Conservation (phyloP, 1,140 invertebrate genomes). For the Chelonus insularis region DNA sequence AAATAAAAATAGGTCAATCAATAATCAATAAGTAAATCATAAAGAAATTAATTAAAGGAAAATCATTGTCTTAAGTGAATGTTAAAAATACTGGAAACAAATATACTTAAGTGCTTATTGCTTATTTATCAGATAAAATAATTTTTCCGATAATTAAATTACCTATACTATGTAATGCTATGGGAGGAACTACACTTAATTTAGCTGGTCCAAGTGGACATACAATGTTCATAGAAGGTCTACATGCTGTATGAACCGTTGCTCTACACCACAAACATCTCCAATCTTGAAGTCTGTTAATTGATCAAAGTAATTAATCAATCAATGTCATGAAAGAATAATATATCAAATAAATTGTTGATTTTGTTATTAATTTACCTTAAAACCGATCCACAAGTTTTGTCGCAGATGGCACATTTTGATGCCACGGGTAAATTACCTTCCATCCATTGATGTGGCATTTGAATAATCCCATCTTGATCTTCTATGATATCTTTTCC, state of each 20-base stretch:
- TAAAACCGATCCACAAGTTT: slow-evolving; percentile 93
- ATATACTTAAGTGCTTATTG: no score
- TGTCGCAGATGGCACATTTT: slow-evolving; percentile 92
- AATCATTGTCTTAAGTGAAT: no score
- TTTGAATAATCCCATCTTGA: slow-evolving; percentile 87
- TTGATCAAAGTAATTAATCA: no score
- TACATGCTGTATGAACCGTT: slow-evolving; percentile 89
- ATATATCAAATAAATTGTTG: slow-evolving; percentile 9
- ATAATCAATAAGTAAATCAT: no score
- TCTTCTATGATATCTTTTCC: slow-evolving; percentile 94
- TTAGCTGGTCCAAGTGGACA: slow-evolving; percentile 86
- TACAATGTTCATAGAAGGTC: slow-evolving; percentile 70
- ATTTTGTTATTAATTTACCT: slow-evolving; percentile 60
- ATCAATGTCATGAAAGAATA: not conserved
- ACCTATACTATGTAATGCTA: slow-evolving; percentile 86
- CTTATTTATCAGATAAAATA: no score
- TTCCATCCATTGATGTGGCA: slow-evolving; percentile 98
- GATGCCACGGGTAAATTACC: slow-evolving; percentile 94
- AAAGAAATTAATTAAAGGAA: no score
- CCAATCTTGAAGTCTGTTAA: slow-evolving; percentile 88
- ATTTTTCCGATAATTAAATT: no score
- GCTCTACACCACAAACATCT: slow-evolving; percentile 93
- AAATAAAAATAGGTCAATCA: no score
- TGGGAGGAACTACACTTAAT: slow-evolving; percentile 91
- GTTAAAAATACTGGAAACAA: no score